phyloP scores from a whole-genome alignment of 1,140 invertebrate genomes.

The Carposina sasakii region DNA sequence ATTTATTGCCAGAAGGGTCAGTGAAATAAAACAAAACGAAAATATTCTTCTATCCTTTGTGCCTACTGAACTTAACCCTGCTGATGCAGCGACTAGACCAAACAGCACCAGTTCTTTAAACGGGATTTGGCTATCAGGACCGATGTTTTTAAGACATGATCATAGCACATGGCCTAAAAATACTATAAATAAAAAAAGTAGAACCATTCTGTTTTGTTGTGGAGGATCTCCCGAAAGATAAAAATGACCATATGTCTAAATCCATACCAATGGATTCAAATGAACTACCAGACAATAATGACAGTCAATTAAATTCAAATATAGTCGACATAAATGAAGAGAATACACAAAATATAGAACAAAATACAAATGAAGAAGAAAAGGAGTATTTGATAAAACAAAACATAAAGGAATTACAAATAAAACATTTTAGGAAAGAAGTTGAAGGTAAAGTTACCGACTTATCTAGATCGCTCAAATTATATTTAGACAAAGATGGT shows the following conservation, averaged over 20 bases:
- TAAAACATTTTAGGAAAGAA: conserved; percentile 12
- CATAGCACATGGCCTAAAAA: not conserved
- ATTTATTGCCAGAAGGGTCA: conserved; percentile 20
- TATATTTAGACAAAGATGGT: conserved; percentile 11
- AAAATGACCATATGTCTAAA: too few relatives aligned
- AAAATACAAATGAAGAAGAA: too few relatives aligned
- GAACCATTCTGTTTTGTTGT: conserved; percentile 1
- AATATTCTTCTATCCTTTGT: conserved; percentile 11
- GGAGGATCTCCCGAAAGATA: conserved; percentile 10
- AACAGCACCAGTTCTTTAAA: not conserved
- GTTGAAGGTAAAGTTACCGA: conserved; percentile 1
- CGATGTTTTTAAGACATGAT: conserved; percentile 10
- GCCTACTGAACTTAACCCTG: conserved; percentile 8
- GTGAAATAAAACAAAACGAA: conserved; percentile 11
- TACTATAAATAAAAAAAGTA: not conserved
- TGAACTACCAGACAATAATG: not conserved
- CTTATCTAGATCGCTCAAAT: not conserved
- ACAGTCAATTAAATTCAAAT: not conserved
- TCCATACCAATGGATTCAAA: not conserved
- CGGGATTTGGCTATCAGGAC: conserved; percentile 10
- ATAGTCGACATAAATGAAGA: too few relatives aligned
- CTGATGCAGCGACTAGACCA: conserved; percentile 19
- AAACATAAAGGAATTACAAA: conserved; percentile 11
- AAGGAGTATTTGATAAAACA: not conserved
- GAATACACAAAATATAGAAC: too few relatives aligned